Evolutionary conservation across 2,113 vertebrate species (phyloP).

Genomic region (Percina caprodes): DNA sequence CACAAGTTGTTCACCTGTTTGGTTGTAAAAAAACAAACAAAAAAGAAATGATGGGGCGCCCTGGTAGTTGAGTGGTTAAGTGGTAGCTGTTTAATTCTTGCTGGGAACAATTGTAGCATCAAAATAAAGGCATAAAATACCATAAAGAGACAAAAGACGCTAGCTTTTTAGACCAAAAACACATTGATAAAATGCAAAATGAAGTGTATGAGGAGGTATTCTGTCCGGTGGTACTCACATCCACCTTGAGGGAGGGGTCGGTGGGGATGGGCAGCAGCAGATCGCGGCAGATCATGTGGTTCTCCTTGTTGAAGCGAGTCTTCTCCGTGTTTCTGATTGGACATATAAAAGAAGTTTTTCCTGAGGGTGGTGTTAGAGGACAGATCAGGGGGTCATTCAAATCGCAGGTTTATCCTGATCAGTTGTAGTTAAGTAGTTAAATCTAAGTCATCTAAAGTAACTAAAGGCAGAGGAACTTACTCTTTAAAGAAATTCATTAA

Average conservation of each 20-base stretch:
- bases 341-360: neutral
- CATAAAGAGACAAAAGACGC: too few relatives aligned
- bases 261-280: slow-evolving; percentile 78
- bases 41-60: neutral
- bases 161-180: neutral
- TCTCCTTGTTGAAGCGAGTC: slow-evolving; percentile 59
- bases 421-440: neutral
- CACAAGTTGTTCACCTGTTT: too few relatives aligned
- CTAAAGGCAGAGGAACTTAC: slow-evolving; percentile 31
- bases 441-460: neutral
- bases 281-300: slow-evolving; percentile 68
- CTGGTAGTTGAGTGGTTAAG: neutral
- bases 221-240: slow-evolving; percentile 65
- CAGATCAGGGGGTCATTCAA: neutral
- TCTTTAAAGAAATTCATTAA: fast-evolving
- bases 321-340: slow-evolving; percentile 65
- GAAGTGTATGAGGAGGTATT: neutral
- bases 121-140: neutral
- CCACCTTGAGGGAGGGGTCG: slow-evolving; percentile 74
- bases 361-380: neutral
- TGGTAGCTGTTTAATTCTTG: neutral
- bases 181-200: neutral
- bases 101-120: neutral
- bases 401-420: neutral
- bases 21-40: too few relatives aligned